Evolutionary conservation across 2,113 vertebrate species (phyloP), one percentile per base, ranked within the genome.

Genomic region (Equus przewalskii): DNA sequence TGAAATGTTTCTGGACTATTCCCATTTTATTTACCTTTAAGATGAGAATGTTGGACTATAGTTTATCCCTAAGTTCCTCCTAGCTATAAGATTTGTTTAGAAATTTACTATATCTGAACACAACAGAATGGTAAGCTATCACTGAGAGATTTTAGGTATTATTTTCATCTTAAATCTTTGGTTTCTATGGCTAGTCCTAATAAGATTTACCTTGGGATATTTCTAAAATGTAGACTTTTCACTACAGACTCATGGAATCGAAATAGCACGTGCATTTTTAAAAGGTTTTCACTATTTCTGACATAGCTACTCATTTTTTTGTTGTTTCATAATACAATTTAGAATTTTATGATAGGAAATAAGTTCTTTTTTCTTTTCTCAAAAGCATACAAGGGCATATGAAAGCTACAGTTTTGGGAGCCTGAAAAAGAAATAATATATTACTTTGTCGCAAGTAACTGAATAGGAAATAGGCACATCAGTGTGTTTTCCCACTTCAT

Each of bases 401-500:
- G 18, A 97, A 92, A 79, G 19, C 41, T 44, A 72, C 7, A 65
- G 5, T 64, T 84, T 87, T 76, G 36, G 97, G 46, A 67, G 2
- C 16, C 51, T 65, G 36, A 83, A 62, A 73, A 90, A 54, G 24
- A 91, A 94, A 81, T 73, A 4, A 91, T 81, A 41, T 85, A 69
- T 62, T 28, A 1, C 26, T 90, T 89, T 92, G 36, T 62, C 62
- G 33, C 92, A 89, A 83, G 87, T 12, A 16, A 56, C 22, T 75
- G 30, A 67, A 93, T 96, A 93, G 96, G 90, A 89, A 73, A 28
- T 41, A 95, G 22, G 0, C 13, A 79, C 28, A 62, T 93, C 33
- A 95, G 97, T n/a, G 12, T 56, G 6, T 54, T 70, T 95, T 91
- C 6, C 86, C 33, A 97, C 86, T 83, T 97, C 49, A 93, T 94